Base-by-base conservation (phyloP, 2,888 invertebrate genomes). In the Parascotia fuliginaria region DNA sequence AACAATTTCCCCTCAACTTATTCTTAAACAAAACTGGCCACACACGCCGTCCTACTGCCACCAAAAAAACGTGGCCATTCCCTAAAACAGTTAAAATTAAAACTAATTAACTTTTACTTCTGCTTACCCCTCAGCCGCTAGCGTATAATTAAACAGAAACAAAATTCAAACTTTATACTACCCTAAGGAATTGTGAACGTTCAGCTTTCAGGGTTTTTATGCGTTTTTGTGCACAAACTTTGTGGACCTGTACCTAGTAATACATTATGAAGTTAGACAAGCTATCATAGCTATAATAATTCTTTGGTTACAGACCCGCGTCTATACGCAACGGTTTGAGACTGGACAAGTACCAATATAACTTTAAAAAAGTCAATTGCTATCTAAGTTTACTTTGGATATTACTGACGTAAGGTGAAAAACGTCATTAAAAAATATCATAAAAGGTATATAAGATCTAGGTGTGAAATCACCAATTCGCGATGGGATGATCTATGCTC, bases 51-150 rank as follows among this genome's bases (percentile, higher is more conserved):
- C 29, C 12, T 33, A 28, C 31, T 19, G 5, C 29, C 42, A 19
- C 29, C 42, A 38, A 51, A 51, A 50, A 68, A 58, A 52, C 39
- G 41, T 36, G 42, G 39, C 31, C 42, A 42, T 46, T 66, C 65
- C 75, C 75, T 68, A 62, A 60, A 69, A n/a, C 79, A 77, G 80
- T 86, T 81, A 88, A 86, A 88, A 88, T 88, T 87, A 81, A 83
- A 85, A 79, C 84, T 85, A 87, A 87, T 86, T 87, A 87, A 85
- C 85, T 87, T 88, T 87, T 84, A 81, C 81, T 81, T 85, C 75
- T 61, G 70, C 65, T 65, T 71, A 72, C 65, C 73, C 75, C 73
- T 62, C 65, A 68, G 75, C 73, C 79, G 67, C 76, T 58, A 56
- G 79, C 73, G 84, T 77, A 78, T 85, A 82, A 88, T 88, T 88